A percentile compares a stretch with the other conserved stretches of the same genome.
Conservation (phyloP, 1,140 invertebrate genomes). For the Lepidurus couesii region DNA sequence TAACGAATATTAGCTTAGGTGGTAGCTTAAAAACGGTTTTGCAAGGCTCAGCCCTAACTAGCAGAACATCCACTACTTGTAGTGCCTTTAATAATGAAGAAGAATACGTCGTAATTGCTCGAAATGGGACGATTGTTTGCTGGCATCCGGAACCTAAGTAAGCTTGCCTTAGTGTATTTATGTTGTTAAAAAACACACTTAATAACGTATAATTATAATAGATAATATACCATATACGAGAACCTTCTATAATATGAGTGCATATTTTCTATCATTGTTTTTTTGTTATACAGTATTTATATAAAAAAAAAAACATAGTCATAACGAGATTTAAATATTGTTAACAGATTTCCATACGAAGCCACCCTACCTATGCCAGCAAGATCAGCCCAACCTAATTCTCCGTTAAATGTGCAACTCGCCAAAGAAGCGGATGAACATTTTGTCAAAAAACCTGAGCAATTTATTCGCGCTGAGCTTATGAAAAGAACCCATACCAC, state of each 20-base stretch:
- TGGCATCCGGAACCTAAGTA: conserved; percentile 69
- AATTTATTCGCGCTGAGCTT: conserved; percentile 59
- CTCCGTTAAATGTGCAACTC: conserved; percentile 42
- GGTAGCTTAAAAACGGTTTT: background rate
- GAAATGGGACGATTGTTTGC: conserved; percentile 72
- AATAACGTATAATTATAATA: no score
- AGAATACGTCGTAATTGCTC: conserved; percentile 58
- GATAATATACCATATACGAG: no score
- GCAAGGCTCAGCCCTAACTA: background rate
- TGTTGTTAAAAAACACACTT: background rate
- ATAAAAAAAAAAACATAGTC: background rate
- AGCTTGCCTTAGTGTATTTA: background rate
- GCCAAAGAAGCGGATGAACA: conserved; percentile 55
- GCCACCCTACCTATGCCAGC: conserved; percentile 64
- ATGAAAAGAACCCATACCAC: conserved; percentile 69
- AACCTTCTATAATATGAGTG: background rate
- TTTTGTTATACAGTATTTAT: background rate
- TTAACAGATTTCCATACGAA: conserved; percentile 69
- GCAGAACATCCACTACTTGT: background rate
- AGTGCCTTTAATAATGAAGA: conserved; percentile 5
- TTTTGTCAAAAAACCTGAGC: conserved; percentile 58
- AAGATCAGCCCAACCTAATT: conserved; percentile 38
- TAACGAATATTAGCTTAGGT: background rate
- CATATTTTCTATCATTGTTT: background rate
- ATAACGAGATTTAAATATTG: background rate